phyloP scores from a whole-genome alignment of 2,797 vertebrate genomes.

The Sebastes hubbsi region DNA sequence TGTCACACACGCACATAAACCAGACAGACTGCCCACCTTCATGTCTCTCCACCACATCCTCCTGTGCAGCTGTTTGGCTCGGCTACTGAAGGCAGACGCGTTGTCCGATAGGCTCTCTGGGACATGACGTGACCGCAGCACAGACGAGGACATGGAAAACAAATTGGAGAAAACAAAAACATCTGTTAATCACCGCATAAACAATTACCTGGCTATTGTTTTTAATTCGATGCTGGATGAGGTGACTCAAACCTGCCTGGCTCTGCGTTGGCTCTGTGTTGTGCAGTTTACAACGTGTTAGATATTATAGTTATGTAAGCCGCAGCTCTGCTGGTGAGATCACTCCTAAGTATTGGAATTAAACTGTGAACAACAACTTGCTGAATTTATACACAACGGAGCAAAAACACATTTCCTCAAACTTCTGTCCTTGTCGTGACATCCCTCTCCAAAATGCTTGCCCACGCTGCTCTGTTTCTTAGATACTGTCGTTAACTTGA shows the following conservation, averaged over 20 bases:
- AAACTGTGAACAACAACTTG: constrained; percentile 11
- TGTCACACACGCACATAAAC: background rate
- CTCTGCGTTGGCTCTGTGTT: background rate
- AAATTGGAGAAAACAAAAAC: background rate
- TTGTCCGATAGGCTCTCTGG: constrained; percentile 97
- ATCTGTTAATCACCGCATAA: constrained; percentile 10
- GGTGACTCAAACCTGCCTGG: constrained; percentile 5
- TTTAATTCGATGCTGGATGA: background rate
- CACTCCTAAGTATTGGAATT: background rate
- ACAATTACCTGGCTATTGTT: constrained; percentile 11
- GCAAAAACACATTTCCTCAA: constrained; percentile 29
- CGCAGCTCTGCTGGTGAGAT: constrained; percentile 8
- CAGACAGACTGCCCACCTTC: constrained; percentile 82
- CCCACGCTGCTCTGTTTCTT: constrained; percentile 21
- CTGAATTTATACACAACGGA: constrained; percentile 10
- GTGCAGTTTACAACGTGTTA: constrained; percentile 20
- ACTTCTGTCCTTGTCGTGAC: constrained; percentile 10
- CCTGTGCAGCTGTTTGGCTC: constrained; percentile 96
- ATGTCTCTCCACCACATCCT: constrained; percentile 99
- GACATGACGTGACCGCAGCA: constrained; percentile 1
- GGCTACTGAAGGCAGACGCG: constrained; percentile 97
- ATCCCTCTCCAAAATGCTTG: background rate
- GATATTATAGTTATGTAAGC: constrained; percentile 28
- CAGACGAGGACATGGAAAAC: background rate
- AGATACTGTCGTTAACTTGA: constrained; percentile 40